phyloP scores from a whole-genome alignment of 2,113 vertebrate genomes.

The Ascaphus truei region DNA sequence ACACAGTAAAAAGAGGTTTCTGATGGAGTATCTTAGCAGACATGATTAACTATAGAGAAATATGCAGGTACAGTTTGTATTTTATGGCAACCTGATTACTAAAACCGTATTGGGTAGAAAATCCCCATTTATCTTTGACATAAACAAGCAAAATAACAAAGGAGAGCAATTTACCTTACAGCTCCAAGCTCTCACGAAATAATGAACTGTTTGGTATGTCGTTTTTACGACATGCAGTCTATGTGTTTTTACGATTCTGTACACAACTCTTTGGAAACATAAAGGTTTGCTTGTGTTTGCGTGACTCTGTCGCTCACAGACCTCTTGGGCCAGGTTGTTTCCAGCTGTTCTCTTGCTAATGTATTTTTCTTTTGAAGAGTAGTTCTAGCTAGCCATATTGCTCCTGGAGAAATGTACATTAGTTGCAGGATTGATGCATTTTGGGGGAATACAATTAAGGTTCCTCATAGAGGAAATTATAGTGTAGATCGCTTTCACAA shows the following conservation, averaged over 20 bases:
- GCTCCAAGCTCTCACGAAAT: slow-evolving; percentile 20
- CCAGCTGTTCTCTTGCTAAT: slow-evolving; percentile 9
- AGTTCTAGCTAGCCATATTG: too few relatives aligned
- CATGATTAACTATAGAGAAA: too few relatives aligned
- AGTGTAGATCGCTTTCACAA: too few relatives aligned
- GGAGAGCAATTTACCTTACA: slow-evolving; percentile 4
- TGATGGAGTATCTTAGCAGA: too few relatives aligned
- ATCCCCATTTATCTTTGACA: neutral
- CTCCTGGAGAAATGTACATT: too few relatives aligned
- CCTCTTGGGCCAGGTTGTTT: neutral
- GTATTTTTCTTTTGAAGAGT: too few relatives aligned
- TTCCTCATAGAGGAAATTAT: too few relatives aligned
- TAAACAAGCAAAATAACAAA: neutral
- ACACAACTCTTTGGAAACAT: neutral
- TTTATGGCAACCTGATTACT: neutral
- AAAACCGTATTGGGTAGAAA: neutral
- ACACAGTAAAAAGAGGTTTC: too few relatives aligned
- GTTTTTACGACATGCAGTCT: slow-evolving; percentile 20
- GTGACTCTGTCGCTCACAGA: neutral
- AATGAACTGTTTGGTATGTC: slow-evolving; percentile 22
- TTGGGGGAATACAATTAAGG: too few relatives aligned
- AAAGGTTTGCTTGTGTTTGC: slow-evolving; percentile 17
- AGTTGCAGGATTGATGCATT: too few relatives aligned
- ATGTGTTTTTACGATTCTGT: slow-evolving; percentile 26
- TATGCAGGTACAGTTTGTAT: too few relatives aligned